Evolutionary conservation across 2,888 invertebrate genomes (phyloP).

Genomic region (Morpho helenor): DNA sequence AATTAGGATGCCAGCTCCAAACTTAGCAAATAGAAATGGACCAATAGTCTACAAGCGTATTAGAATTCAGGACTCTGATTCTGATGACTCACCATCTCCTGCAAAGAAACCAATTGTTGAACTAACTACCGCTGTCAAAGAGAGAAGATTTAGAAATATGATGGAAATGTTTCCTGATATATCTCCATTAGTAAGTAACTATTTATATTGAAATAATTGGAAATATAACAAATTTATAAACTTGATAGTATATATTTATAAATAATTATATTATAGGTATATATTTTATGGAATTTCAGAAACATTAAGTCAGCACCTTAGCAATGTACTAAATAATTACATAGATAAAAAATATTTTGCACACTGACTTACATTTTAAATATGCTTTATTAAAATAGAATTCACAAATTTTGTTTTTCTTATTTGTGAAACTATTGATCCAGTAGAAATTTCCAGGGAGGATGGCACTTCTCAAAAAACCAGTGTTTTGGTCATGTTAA

Average conservation of each 20-base stretch:
- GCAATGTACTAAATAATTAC: no score
- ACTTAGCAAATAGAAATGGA: constrained; percentile 39
- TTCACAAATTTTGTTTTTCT: no score
- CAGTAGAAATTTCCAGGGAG: no score
- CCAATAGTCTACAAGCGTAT: constrained; percentile 65
- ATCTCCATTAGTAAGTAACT: constrained; percentile 75
- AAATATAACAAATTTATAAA: background rate
- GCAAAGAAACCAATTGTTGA: constrained; percentile 48
- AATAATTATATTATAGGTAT: no score
- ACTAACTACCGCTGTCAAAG: constrained; percentile 71
- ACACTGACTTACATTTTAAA: no score
- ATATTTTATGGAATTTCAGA: no score
- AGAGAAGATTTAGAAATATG: constrained; percentile 81
- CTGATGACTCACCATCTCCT: constrained; percentile 64
- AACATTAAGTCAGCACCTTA: no score
- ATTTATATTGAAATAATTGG: background rate
- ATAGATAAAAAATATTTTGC: no score
- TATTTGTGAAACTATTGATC: no score
- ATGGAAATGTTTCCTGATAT: constrained; percentile 81
- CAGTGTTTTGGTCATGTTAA: no score
- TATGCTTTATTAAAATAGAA: no score
- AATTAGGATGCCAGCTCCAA: constrained; percentile 59
- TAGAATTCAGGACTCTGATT: constrained; percentile 73
- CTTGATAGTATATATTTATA: background rate
- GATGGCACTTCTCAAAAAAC: no score